Conservation (phyloP, 2,797 vertebrate species). For the Chrosomus eos region DNA sequence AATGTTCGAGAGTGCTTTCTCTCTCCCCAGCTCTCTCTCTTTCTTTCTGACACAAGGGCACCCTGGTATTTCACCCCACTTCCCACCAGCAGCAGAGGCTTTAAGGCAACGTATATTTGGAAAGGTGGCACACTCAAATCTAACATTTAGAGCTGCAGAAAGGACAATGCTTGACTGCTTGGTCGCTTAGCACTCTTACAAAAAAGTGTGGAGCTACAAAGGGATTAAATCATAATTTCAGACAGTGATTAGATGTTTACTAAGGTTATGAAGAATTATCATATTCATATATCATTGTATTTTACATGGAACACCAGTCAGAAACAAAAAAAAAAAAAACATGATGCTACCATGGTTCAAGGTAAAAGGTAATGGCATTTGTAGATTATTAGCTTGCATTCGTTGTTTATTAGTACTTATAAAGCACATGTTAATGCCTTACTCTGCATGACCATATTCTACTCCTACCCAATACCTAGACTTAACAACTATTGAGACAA, state of each 20-base stretch:
- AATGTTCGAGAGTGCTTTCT: slow-evolving; percentile 71
- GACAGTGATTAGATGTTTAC: neutral
- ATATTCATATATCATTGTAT: neutral
- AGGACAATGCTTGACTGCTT: slow-evolving; percentile 14
- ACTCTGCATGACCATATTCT: too few species aligned
- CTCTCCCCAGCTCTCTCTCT: slow-evolving; percentile 49
- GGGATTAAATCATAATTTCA: neutral
- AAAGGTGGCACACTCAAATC: slow-evolving; percentile 39
- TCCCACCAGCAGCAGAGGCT: slow-evolving; percentile 49
- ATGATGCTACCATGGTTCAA: neutral
- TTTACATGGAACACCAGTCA: neutral
- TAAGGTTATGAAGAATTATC: neutral
- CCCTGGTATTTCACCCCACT: slow-evolving; percentile 65
- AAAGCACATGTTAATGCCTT: too few species aligned
- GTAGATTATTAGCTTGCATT: too few species aligned
- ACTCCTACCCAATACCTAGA: too few species aligned
- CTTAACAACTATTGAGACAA: too few species aligned
- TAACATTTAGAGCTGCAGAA: slow-evolving; percentile 43
- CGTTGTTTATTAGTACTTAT: too few species aligned
- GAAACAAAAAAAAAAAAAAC: neutral
- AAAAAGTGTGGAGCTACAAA: neutral
- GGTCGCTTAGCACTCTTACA: neutral
- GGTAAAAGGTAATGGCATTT: neutral
- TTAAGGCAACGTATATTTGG: slow-evolving; percentile 52
- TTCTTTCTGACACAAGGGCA: slow-evolving; percentile 62